phyloP scores from a whole-genome alignment of 2,113 vertebrate genomes.

The Eurystomus gularis region DNA sequence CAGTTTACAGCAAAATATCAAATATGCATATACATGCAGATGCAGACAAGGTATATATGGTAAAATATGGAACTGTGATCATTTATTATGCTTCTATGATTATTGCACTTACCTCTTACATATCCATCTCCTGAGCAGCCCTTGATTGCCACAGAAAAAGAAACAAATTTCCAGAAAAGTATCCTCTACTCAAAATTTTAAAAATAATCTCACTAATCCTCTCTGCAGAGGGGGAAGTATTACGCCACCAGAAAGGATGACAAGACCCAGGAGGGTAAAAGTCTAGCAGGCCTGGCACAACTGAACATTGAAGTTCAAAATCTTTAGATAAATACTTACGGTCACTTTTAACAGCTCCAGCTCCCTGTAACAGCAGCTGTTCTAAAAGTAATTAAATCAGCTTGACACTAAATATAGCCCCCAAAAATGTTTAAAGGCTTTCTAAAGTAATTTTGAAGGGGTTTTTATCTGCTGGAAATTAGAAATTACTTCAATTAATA shows the following conservation, averaged over 20 bases:
- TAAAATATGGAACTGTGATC: slow-evolving; percentile 14
- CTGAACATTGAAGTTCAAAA: background rate
- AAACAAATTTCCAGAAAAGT: background rate
- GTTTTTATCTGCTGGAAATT: slow-evolving; percentile 42
- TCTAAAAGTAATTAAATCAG: slow-evolving; percentile 67
- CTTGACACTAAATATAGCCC: slow-evolving; percentile 59
- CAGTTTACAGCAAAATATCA: background rate
- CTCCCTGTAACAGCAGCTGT: slow-evolving; percentile 46
- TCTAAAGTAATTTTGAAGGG: slow-evolving; percentile 63
- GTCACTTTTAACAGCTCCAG: slow-evolving; percentile 49
- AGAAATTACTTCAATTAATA: slow-evolving; percentile 68
- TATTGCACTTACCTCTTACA: background rate
- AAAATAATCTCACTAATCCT: background rate
- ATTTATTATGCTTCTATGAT: slow-evolving; percentile 1
- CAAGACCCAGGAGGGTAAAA: background rate
- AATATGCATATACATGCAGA: background rate
- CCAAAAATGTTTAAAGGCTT: slow-evolving; percentile 47
- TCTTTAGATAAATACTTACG: slow-evolving; percentile 22
- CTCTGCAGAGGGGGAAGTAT: background rate
- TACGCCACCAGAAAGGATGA: background rate
- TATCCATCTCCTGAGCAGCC: background rate
- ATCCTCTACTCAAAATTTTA: background rate
- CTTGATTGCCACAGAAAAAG: background rate
- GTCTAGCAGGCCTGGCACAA: background rate
- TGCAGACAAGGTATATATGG: background rate